Base-by-base conservation (phyloP, 2,797 vertebrate species). In the Netta rufina region DNA sequence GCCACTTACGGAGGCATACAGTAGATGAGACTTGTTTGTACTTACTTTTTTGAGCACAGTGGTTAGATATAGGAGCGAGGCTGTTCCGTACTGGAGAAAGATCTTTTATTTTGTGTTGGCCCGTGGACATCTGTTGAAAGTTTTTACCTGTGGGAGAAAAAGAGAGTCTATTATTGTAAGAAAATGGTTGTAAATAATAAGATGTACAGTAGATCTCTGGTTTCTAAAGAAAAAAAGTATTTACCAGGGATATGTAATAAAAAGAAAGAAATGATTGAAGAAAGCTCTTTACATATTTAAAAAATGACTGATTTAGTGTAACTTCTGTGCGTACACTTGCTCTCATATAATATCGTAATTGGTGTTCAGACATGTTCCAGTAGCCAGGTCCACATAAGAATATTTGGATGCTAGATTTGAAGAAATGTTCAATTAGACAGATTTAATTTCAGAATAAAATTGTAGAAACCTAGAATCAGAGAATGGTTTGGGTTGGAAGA, bases 11-110 rank as follows among this genome's bases (percentile, higher is more conserved):
- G 36, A 81, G 71, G 21, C 43, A 76, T 17, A n/a, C 3, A 53
- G 57, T 49, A 73, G 39, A 24, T 22, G 57, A 71, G 15, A 54
- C n/a, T 77, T 85, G 49, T 10, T 6, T 67, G 33, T 90, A 97
- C 98, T 98, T 98, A 99, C 98, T 98, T 97, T 98, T 98, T 84
- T 98, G 98, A 95, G 97, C 97, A 89, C 96, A 97, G 96, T 97
- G 97, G 89, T 98, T 97, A 43, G 97, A 93, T 95, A 98, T 97
- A 12, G 98, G 98, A 92, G 97, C 97, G 77, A 98, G 96, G 94
- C 96, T 98, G 92, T 97, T 98, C 69, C 93, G 94, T 27, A 95
- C 54, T 36, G 98, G 91, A 65, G 89, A 96, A 73, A 96, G 84
- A 54, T 98, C 98, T 97, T 98, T 97, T 84, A 96, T 73, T 96